Percentiles rank a stretch among this genome's conserved stretches.
These are phyloP conservation scores for Lepidurus couesii DNA, from an alignment of 1,140 invertebrate species.

Conservation along the genomic window DNA sequence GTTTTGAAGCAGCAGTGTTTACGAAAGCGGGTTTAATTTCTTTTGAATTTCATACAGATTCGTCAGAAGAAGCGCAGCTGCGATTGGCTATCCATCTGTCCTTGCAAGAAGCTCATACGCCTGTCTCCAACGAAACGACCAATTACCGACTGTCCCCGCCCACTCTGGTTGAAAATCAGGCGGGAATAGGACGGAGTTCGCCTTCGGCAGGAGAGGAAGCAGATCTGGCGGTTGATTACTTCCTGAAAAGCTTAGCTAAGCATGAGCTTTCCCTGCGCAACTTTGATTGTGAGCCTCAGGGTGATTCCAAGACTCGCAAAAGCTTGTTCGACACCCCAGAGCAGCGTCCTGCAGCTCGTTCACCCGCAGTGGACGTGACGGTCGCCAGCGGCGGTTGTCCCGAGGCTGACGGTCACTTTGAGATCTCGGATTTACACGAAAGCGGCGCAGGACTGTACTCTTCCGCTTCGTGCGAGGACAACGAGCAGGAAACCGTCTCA, in stretches of 20 bases:
- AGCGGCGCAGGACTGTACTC: constrained; percentile 42
- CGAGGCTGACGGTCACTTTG: constrained; percentile 50
- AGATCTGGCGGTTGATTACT: constrained; percentile 52
- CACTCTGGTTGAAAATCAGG: constrained; percentile 30
- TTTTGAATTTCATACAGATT: background rate
- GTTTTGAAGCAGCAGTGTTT: background rate
- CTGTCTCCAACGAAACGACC: background rate
- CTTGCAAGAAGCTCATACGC: constrained; percentile 43
- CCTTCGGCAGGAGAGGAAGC: constrained; percentile 37
- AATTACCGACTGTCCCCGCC: constrained; percentile 31
- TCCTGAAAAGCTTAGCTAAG: constrained; percentile 50
- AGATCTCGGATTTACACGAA: constrained; percentile 52
- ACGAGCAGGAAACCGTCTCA: constrained; percentile 41
- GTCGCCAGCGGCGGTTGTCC: constrained; percentile 12
- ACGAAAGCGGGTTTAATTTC: background rate
- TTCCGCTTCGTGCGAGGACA: constrained; percentile 42
- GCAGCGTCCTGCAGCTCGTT: constrained; percentile 27
- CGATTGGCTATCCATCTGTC: constrained; percentile 50
- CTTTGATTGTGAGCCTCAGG: constrained; percentile 31
- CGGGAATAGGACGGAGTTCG: constrained; percentile 24
- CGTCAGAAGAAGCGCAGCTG: constrained; percentile 46
- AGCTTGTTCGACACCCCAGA: constrained; percentile 36
- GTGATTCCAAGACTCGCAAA: constrained; percentile 36
- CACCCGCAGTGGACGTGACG: background rate
- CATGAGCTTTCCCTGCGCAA: constrained; percentile 38